Conservation (phyloP, 2,113 vertebrate species). For the Rhinoderma darwinii region DNA sequence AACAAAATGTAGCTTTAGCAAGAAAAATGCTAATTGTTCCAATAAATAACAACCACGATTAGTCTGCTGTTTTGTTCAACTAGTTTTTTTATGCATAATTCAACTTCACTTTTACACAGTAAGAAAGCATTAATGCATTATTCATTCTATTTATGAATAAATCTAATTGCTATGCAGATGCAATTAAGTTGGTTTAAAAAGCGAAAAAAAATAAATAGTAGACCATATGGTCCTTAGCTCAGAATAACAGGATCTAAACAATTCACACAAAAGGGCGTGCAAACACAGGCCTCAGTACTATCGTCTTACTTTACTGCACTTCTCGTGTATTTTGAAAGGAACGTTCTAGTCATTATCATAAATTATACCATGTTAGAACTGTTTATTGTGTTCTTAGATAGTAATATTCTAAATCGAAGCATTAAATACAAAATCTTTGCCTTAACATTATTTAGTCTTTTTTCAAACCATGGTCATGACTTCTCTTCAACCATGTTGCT, state of each 20-base stretch:
- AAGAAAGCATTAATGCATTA: conserved; percentile 61
- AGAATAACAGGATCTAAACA: conserved; percentile 15
- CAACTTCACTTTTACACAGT: conserved; percentile 51
- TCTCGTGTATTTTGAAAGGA: not conserved
- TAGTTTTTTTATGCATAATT: conserved; percentile 60
- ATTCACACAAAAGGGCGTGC: conserved; percentile 44
- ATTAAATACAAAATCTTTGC: not conserved
- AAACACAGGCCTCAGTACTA: not conserved
- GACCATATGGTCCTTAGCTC: conserved; percentile 54
- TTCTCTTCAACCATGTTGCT: too few relatives aligned
- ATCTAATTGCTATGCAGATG: conserved; percentile 60
- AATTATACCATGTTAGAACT: not conserved
- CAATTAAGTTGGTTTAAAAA: conserved; percentile 56
- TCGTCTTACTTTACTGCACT: not conserved
- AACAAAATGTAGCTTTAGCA: conserved; percentile 14
- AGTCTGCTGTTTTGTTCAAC: conserved; percentile 58
- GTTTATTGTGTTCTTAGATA: not conserved
- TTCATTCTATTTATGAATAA: conserved; percentile 59
- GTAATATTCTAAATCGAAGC: not conserved
- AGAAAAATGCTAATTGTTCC: conserved; percentile 43
- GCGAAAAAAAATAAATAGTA: conserved; percentile 55
- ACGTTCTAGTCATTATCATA: not conserved
- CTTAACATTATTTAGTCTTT: not conserved
- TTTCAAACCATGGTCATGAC: too few relatives aligned
- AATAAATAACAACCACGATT: conserved; percentile 58